phyloP scores from a whole-genome alignment of 1,140 invertebrate species.

The Drosophila guanche region DNA sequence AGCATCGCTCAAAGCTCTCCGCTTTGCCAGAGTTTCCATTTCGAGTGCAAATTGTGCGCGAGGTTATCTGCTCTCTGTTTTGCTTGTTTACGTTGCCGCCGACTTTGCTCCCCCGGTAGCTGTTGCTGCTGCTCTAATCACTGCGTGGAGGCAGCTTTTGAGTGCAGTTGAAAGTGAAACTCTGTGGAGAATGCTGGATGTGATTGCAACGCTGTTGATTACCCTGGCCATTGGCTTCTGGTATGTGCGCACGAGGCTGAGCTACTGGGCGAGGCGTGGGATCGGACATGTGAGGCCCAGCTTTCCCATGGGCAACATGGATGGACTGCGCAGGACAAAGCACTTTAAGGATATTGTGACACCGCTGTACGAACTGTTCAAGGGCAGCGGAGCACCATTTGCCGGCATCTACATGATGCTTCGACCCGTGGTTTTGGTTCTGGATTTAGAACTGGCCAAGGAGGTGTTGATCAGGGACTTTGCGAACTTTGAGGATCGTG shows the following conservation, averaged over 20 bases:
- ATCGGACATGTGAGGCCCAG: conserved; percentile 65
- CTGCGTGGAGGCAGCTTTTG: too few relatives aligned
- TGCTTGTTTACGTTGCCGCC: too few relatives aligned
- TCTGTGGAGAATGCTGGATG: conserved; percentile 50
- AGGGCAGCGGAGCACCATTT: conserved; percentile 56
- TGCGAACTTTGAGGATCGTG: conserved; percentile 85
- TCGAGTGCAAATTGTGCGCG: too few relatives aligned
- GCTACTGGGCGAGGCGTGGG: conserved; percentile 84
- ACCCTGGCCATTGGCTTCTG: conserved; percentile 48
- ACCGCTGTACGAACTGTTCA: conserved; percentile 61
- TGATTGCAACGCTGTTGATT: conserved; percentile 55
- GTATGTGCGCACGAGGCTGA: conserved; percentile 56
- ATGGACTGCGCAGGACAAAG: conserved; percentile 35
- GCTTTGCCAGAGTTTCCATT: too few relatives aligned
- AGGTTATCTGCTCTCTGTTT: too few relatives aligned
- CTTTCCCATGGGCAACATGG: conserved; percentile 66
- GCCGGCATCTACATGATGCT: conserved; percentile 63
- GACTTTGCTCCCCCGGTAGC: too few relatives aligned
- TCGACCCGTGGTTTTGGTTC: conserved; percentile 58
- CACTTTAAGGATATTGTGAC: conserved; percentile 70
- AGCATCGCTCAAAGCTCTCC: too few relatives aligned
- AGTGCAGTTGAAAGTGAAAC: conserved; percentile 50
- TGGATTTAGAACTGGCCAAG: conserved; percentile 83
- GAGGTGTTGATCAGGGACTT: conserved; percentile 86
- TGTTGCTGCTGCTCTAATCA: too few relatives aligned